phyloP scores from a whole-genome alignment of 2,888 invertebrate species.

The Acrobasis repandana region DNA sequence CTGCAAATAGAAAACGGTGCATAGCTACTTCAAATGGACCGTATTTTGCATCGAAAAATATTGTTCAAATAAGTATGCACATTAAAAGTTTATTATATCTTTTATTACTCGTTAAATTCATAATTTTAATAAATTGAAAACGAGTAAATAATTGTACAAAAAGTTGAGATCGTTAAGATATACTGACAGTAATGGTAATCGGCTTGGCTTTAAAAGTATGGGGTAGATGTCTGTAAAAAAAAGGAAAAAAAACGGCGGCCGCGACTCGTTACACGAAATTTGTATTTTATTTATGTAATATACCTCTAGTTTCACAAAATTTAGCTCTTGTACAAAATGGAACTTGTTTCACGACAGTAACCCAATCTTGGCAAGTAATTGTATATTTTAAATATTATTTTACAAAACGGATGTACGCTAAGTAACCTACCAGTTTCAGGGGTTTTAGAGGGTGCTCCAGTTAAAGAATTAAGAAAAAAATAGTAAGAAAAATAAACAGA shows the following conservation, averaged over 20 bases:
- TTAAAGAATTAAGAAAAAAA: no score
- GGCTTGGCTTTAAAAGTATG: slow-evolving; percentile 12
- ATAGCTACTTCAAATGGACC: neutral
- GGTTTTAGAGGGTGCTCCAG: no score
- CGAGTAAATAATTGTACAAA: slow-evolving; percentile 10
- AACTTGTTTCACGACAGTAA: slow-evolving; percentile 33
- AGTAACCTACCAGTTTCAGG: neutral
- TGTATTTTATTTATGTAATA: neutral
- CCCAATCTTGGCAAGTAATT: slow-evolving; percentile 39
- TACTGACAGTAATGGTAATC: neutral
- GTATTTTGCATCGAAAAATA: neutral
- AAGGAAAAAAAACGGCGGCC: neutral
- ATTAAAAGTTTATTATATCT: neutral
- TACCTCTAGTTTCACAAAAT: neutral
- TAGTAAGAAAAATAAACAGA: no score
- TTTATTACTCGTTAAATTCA: neutral
- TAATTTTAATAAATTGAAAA: slow-evolving; percentile 4
- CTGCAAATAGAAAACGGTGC: neutral
- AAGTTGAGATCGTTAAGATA: neutral
- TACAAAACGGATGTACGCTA: neutral
- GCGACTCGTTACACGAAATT: neutral
- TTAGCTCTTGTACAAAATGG: neutral
- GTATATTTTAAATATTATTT: slow-evolving; percentile 30
- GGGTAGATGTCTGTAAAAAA: slow-evolving; percentile 22
- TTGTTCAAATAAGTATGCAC: neutral